These are phyloP conservation scores for Anser cygnoides DNA, from an alignment of 2,113 vertebrate genomes.

Conservation along the genomic window DNA sequence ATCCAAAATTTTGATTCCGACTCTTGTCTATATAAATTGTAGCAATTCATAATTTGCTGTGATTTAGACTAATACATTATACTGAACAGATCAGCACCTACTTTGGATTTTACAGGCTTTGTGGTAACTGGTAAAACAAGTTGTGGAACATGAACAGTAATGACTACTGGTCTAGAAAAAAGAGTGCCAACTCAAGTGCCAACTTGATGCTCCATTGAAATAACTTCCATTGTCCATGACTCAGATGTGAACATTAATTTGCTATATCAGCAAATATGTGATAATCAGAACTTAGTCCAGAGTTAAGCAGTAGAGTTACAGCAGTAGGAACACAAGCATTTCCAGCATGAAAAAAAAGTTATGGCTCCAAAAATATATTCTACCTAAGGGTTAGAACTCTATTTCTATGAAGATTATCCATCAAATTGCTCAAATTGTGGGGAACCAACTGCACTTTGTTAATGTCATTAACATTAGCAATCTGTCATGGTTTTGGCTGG, in stretches of 20 bases:
- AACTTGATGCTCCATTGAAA: not conserved
- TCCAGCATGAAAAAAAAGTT: not conserved
- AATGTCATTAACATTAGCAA: not conserved
- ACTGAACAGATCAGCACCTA: not conserved
- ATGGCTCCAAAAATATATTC: not conserved
- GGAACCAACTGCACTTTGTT: not conserved
- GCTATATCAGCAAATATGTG: not conserved
- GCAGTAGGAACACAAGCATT: not conserved
- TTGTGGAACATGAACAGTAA: slow-evolving; percentile 2
- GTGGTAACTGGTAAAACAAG: slow-evolving; percentile 1
- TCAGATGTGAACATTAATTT: not conserved
- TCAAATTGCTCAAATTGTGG: not conserved
- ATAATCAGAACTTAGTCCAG: not conserved
- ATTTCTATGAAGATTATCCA: not conserved
- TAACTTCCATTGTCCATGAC: not conserved
- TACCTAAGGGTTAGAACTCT: not conserved
- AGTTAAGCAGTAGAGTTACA: not conserved
- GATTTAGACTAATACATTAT: slow-evolving; percentile 23
- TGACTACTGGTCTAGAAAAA: not conserved
- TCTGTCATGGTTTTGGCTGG: no score
- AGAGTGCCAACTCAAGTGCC: not conserved
- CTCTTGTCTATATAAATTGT: not conserved
- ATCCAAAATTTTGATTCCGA: slow-evolving; percentile 27
- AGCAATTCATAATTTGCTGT: not conserved
- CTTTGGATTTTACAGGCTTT: not conserved